Evolutionary conservation across 1,140 invertebrate species (phyloP).

Genomic region (Leptonema lineaticorne): DNA sequence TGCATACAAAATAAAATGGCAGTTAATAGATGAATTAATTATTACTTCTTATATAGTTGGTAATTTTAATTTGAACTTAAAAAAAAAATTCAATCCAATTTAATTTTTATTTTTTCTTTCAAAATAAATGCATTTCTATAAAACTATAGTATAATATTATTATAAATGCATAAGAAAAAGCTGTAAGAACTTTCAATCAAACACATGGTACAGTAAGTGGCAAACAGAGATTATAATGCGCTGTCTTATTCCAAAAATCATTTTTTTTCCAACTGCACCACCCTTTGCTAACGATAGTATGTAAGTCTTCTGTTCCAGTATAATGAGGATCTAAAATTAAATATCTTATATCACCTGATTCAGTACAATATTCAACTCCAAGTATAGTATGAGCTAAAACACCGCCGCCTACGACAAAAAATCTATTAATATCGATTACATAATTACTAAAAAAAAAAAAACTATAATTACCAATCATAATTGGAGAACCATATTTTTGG

Average conservation of each 20-base stretch:
- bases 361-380: constrained; percentile 85
- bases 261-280: constrained; percentile 93
- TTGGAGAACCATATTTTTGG: constrained; percentile 87
- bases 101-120: not conserved
- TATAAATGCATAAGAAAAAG: no score
- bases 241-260: constrained; percentile 88
- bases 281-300: constrained; percentile 73
- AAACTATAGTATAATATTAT: no score
- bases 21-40: no score
- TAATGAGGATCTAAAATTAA: constrained; percentile 98
- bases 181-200: no score
- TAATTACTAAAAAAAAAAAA: not conserved
- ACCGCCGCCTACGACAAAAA: constrained; percentile 77
- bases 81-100: no score
- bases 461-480: constrained; percentile 89
- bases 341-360: constrained; percentile 78
- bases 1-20: no score
- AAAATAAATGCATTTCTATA: not conserved
- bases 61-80: no score
- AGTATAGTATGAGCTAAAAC: constrained; percentile 97
- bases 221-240: constrained; percentile 95
- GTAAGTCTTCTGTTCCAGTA: constrained; percentile 77
- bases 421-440: constrained; percentile 11
- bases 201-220: constrained; percentile 64
- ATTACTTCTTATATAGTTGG: no score